Conservation (phyloP, 2,113 vertebrate species). For the Dasypus novemcinctus region DNA sequence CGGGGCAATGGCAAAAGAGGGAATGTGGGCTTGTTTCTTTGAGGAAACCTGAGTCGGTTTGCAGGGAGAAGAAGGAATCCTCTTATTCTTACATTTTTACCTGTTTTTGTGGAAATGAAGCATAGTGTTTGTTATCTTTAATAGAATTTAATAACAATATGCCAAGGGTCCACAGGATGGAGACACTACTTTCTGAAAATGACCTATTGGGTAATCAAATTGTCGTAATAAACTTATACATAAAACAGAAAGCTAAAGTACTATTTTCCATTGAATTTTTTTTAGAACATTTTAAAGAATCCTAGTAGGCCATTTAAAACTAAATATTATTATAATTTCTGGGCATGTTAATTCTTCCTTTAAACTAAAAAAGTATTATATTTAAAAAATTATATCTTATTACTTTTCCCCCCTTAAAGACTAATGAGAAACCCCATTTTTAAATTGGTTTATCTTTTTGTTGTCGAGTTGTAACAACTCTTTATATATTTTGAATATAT, state of each 20-base stretch:
- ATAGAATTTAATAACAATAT: background rate
- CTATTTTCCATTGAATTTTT: background rate
- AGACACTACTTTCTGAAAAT: constrained; percentile 25
- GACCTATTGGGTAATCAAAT: constrained; percentile 1
- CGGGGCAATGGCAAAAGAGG: background rate
- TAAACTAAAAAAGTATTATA: background rate
- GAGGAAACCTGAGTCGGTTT: background rate
- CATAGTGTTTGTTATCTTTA: background rate
- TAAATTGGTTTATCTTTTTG: too few species aligned
- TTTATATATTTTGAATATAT: too few species aligned
- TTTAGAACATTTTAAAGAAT: background rate
- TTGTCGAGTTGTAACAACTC: too few species aligned
- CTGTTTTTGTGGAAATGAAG: background rate
- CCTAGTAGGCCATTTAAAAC: background rate
- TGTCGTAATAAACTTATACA: background rate
- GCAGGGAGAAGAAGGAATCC: background rate
- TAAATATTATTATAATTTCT: background rate
- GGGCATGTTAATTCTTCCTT: background rate
- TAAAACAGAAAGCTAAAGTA: background rate
- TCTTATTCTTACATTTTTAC: background rate
- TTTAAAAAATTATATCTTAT: background rate
- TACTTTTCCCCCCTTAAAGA: background rate
- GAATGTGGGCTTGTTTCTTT: background rate
- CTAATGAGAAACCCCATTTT: too few species aligned
- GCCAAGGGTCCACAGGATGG: constrained; percentile 11